Evolutionary conservation across 2,113 vertebrate genomes (phyloP), one percentile per base, ranked within the genome.

Genomic region (Spermophilus dauricus): DNA sequence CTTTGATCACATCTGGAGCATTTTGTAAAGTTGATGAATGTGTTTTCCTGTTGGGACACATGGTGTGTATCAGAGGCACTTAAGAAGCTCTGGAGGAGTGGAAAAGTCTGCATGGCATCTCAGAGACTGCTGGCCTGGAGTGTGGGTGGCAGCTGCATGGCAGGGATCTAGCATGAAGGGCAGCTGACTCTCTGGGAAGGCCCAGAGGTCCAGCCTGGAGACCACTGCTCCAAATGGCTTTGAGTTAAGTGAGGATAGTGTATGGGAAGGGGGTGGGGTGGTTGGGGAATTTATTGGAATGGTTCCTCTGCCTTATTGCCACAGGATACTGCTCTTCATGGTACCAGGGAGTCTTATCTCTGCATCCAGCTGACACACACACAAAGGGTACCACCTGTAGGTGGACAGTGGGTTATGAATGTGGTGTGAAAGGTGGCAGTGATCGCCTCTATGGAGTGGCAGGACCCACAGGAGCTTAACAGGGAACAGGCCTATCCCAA

Each of bases 41-140:
- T 98, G 90, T 96, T 97, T 98, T 97, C 92, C 84, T 97, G 53
- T 97, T 84, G 92, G 89, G 94, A 97, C 98, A 98, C 96, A 96
- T 98, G 98, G 96, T 96, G 95, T 96, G 18, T 98, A 96, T 98
- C 96, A 97, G 96, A 94, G 88, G 94, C 87, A 88, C 94, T 97
- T 96, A 94, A 94, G 97, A 94, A 97, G 77, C 77, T 94, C 89
- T 73, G 80, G 91, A 88, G 2, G 18, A 91, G 75, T 98, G 96
- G 96, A 97, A 98, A 97, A 96, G 84, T 96, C 96, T 95, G 90
- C 17, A 0, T 95, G 96, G 96, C 94, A 97, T 97, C 56, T 96
- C 69, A 42, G 90, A n/a, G 87, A 39, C 95, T 37, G 61, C 89
- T 95, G 94, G 94, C 94, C 80, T 92, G 61, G n/a, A 93, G 91